Conservation (phyloP, 2,797 vertebrate species). For the Gorsachius magnificus region DNA sequence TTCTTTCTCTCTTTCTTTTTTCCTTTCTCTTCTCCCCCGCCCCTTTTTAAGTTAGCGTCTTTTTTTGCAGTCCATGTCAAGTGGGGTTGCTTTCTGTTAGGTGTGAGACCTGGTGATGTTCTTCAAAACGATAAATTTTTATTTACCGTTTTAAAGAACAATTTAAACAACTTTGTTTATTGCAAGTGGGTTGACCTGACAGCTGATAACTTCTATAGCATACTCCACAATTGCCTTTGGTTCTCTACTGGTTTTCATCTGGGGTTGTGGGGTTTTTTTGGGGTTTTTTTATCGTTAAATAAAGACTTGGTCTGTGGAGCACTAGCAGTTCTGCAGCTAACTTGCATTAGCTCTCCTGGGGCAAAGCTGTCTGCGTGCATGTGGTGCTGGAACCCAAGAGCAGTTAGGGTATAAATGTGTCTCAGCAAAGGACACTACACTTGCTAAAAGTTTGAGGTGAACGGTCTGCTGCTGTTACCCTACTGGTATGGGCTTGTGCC, state of each 20-base stretch:
- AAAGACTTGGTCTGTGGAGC: background rate
- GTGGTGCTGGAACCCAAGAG: background rate
- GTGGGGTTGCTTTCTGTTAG: background rate
- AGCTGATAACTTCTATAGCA: background rate
- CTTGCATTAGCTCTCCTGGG: background rate
- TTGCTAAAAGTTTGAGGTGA: background rate
- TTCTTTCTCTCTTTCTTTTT: background rate
- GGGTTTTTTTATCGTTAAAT: no score
- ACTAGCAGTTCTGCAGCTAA: background rate
- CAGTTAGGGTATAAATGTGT: background rate
- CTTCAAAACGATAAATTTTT: background rate
- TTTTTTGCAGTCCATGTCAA: background rate
- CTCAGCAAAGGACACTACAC: background rate
- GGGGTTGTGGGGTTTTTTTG: no score
- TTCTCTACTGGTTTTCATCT: background rate
- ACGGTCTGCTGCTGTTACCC: rapidly evolving
- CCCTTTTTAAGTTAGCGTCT: background rate
- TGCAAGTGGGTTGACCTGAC: background rate
- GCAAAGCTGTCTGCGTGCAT: background rate
- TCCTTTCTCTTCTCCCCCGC: background rate
- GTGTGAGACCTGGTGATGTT: rapidly evolving
- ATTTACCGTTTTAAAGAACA: background rate
- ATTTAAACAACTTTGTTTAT: background rate
- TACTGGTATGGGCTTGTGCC: background rate
- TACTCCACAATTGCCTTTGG: background rate